Evolutionary conservation across 2,797 vertebrate genomes (phyloP), one percentile per base, ranked within the genome.

Genomic region (Myotis pilosus): DNA sequence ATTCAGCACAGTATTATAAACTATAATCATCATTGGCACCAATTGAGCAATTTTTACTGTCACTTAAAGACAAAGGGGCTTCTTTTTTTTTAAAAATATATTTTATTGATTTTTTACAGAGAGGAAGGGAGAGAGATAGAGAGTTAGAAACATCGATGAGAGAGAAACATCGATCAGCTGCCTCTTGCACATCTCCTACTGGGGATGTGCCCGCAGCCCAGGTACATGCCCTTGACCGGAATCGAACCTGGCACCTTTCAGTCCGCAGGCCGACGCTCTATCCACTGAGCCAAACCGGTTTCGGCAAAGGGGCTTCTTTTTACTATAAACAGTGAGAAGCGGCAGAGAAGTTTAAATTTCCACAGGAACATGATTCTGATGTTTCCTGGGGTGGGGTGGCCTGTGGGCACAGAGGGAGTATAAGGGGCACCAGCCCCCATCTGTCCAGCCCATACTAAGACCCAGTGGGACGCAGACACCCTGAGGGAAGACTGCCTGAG

Each of bases 371-470:
- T 81, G 23, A 80, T 62, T 90, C 66, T 66, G 23, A 47, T 17
- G 28, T 78, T 81, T 91, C 44, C 36, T 33, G 47, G n/a, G 22
- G 6, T 4, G 19, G 25, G 60, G n/a, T 10, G 57, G 30, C 19
- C 38, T 93, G 78, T 47, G 15, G n/a, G 51, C 71, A 28, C 17
- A 76, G 38, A 19, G 2, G 36, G 23, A 82, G 5, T 33, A 16
- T n/a, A 20, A 80, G 20, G 19, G 8, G 15, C 11, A 13, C 19
- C 10, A 0, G 0, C 22, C 28, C 2, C 57, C n/a, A 16, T 41
- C 38, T 12, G 23, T 84, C 62, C 38, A 51, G 60, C 1, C 0
- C 16, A 0, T 36, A 3, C 22, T 41, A 76, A 66, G 57, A 41
- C 23, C 49, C 53, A 89, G 53, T 6, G 0, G 44, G 53, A 7